phyloP scores from a whole-genome alignment of 2,797 vertebrate species.

The Tolypeutes matacus region DNA sequence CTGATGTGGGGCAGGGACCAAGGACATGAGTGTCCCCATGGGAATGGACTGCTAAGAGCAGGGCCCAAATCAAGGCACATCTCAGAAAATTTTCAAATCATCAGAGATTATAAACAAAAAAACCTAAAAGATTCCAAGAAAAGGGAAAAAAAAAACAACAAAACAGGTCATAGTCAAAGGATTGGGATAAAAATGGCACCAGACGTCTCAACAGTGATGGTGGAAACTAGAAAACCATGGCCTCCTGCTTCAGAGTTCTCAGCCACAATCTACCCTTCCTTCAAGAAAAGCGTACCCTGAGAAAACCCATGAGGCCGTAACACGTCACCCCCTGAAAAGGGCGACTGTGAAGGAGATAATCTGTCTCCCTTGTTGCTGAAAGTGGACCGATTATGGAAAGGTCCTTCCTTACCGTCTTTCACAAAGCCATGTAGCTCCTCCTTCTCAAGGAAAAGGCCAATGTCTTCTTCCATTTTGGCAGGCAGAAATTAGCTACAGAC shows the following conservation, averaged over 20 bases:
- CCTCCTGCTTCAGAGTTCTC: neutral
- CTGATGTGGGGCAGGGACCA: rapidly evolving
- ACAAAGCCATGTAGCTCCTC: neutral
- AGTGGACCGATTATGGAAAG: rapidly evolving
- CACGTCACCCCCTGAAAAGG: neutral
- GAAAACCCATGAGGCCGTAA: neutral
- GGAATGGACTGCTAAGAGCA: rapidly evolving
- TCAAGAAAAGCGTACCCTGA: neutral
- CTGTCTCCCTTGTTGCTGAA: neutral
- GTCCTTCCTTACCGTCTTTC: neutral
- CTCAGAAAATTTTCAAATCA: neutral
- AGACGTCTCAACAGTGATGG: neutral
- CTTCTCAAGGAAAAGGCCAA: neutral
- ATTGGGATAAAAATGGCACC: neutral
- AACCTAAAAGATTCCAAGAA: conserved; percentile 35
- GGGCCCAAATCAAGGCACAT: neutral
- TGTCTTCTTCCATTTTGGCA: conserved; percentile 72
- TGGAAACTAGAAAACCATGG: neutral
- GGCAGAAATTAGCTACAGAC: conserved; percentile 58
- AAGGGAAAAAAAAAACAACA: conserved; percentile 49
- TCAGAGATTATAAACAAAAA: neutral
- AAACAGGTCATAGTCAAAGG: conserved; percentile 7
- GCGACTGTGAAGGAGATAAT: rapidly evolving
- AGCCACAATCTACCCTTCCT: neutral
- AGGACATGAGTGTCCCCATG: neutral